Base-by-base conservation (phyloP, 2,113 vertebrate species). In the Actenoides hombroni region DNA sequence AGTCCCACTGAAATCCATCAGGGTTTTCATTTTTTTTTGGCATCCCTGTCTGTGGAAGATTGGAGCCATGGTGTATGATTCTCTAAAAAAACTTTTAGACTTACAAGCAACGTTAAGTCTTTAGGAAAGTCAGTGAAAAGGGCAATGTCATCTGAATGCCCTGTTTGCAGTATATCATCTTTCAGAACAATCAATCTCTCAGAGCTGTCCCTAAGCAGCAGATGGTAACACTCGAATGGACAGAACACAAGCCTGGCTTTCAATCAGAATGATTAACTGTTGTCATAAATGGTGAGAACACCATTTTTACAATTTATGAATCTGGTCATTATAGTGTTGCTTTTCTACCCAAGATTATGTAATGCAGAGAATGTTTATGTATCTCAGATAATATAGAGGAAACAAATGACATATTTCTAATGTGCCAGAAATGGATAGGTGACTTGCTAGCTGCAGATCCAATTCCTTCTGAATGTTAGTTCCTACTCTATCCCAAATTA, bases 141-240 rank as follows among this genome's bases (percentile, higher is more conserved):
- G 83, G 42, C 35, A 6, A 39, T 60, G 86, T 56, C 92, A 74
- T 75, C 83, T 42, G 68, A 80, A 59, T 16, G 25, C 56, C 83
- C 68, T 14, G 23, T 83, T 92, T 44, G 76, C 76, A 92, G 73
- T 23, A 10, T 92, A 94, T 93, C 16, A 4, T 86, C 92, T 96
- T 96, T 83, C 93, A 90, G 63, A 70, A 26, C 40, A 83, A 95
- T 92, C 93, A 93, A 83, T 94, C 93, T 87, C 60, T 73, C 59
- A 80, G 81, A 95, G 83, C 46, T 73, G 35, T 85, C 67, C 76
- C 46, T 57, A 63, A 63, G 71, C 74, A 85, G 83, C 48, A 61
- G 65, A 94, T 84, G 70, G 53, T 80, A 84, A 75, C 54, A 86
- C 63, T 28, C 12, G 1, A 71, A 56, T 26, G 90, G 78, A 46